A percentile compares a stretch with the other conserved stretches of the same genome.
Conservation (phyloP, 2,113 vertebrate genomes). For the Pachypanchax playfairii region DNA sequence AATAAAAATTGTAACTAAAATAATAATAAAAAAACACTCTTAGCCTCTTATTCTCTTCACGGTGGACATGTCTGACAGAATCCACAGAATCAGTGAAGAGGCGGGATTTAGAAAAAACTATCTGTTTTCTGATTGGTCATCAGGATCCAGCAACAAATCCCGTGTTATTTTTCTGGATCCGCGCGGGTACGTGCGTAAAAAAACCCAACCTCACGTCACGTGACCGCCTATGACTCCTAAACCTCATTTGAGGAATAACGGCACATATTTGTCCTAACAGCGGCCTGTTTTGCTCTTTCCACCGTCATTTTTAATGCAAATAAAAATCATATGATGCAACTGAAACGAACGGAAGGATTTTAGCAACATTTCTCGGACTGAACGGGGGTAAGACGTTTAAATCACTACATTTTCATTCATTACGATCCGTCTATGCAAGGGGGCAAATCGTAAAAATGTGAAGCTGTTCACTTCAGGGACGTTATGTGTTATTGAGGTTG, state of each 20-base stretch:
- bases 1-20: too few relatives aligned
- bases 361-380: constrained; percentile 44
- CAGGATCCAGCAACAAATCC: constrained; percentile 50
- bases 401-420: constrained; percentile 50
- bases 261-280: constrained; percentile 22
- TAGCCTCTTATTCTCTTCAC: too few relatives aligned
- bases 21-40: too few relatives aligned
- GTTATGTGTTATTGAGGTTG: background rate
- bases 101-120: constrained; percentile 7
- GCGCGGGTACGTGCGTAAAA: constrained; percentile 40
- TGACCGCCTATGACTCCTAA: constrained; percentile 59
- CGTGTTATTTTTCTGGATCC: constrained; percentile 1
- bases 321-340: constrained; percentile 49
- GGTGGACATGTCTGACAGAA: too few relatives aligned
- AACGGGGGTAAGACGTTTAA: constrained; percentile 58
- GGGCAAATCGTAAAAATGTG: background rate
- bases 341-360: constrained; percentile 35
- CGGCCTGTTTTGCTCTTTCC: background rate
- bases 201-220: constrained; percentile 53
- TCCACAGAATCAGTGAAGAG: too few relatives aligned
- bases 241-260: constrained; percentile 45
- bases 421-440: background rate
- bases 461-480: background rate
- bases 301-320: background rate
- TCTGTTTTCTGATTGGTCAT: constrained; percentile 46